Evolutionary conservation across 2,113 vertebrate genomes (phyloP), one percentile per base, ranked within the genome.

Genomic region (Chaetodon auriga): DNA sequence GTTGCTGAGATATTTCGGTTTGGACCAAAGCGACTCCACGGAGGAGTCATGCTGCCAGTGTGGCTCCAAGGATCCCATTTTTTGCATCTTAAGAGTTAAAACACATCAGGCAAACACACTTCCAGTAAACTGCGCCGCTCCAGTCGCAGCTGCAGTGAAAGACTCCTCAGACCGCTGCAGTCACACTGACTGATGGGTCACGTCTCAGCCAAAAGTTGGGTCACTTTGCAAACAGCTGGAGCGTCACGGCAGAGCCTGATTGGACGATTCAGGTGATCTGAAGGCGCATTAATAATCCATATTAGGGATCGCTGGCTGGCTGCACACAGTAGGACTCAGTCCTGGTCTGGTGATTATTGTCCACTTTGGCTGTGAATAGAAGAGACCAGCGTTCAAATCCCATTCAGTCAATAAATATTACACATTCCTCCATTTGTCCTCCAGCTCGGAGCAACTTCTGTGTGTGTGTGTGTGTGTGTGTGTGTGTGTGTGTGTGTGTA

Each of bases 401-500:
- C 85, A 55, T 21, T n/a, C 38, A 60, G 35, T 63, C 71, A 30
- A 83, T 83, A 76, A 83, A 87, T 53, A 78, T 77, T 16, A 76
- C 71, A 83, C 65, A n/a, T 75, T 54, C 15, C 55, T 68, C 18
- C 69, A 16, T 78, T 74, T 68, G 25, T 60, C 54, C 54, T 72
- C 63, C 63, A 60, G 25, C 25, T 14, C 35, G n/a, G 68, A 70
- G n/a, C n/a, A 10, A 6, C 48, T 19, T 55, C 2, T 35, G 7
- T 45, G 11, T 9, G 35, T 51, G 53, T 45, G 69, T 54, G 66
- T 38, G 23, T 2, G 30, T 48, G 58, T 68, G 75, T 66, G 73
- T 78, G 35, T 51, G 53, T 45, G 69, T 54, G 66, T 38, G 23
- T 2, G 30, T 48, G 58, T 68, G 75, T 66, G 73, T 78, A 6